Percentiles rank a stretch among this genome's conserved stretches.
These are phyloP conservation scores for Dicranocentrus wangi DNA, from an alignment of 2,888 invertebrate genomes.

Conservation along the genomic window DNA sequence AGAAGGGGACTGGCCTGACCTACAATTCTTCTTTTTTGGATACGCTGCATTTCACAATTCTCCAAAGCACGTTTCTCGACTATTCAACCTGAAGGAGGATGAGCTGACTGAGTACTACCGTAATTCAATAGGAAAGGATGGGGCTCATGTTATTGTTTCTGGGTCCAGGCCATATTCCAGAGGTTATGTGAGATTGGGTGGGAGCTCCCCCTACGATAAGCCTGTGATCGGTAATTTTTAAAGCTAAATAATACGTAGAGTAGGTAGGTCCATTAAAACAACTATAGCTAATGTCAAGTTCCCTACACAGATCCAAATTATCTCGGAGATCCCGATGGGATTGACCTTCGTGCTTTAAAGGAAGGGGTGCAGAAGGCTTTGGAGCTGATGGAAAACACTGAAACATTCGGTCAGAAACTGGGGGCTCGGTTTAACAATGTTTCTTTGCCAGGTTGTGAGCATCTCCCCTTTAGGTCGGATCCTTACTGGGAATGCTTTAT, in stretches of 20 bases:
- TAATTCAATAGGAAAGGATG: conserved; percentile 59
- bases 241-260: no score
- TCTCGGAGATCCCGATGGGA: conserved; percentile 55
- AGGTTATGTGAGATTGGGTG: conserved; percentile 64
- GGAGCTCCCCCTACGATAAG: conserved; percentile 64
- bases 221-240: no score
- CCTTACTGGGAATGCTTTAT: conserved; percentile 68
- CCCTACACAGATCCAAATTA: conserved; percentile 72
- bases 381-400: conserved; percentile 61
- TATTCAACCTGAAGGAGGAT: conserved; percentile 66
- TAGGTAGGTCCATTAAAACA: no score
- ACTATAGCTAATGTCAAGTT: no score
- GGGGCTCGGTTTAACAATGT: conserved; percentile 52
- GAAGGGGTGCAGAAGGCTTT: conserved; percentile 66
- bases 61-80: conserved; percentile 24
- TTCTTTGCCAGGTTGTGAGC: conserved; percentile 66
- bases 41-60: conserved; percentile 19
- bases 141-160: conserved; percentile 49
- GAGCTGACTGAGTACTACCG: conserved; percentile 62
- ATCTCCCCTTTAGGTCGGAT: conserved; percentile 54
- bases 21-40: conserved; percentile 55
- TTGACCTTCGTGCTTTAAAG: conserved; percentile 63
- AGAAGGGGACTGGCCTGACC: conserved; percentile 70
- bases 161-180: conserved; percentile 54
- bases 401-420: conserved; percentile 41